Conservation (phyloP, 2,888 invertebrate species). For the Meliscaeva auricollis region DNA sequence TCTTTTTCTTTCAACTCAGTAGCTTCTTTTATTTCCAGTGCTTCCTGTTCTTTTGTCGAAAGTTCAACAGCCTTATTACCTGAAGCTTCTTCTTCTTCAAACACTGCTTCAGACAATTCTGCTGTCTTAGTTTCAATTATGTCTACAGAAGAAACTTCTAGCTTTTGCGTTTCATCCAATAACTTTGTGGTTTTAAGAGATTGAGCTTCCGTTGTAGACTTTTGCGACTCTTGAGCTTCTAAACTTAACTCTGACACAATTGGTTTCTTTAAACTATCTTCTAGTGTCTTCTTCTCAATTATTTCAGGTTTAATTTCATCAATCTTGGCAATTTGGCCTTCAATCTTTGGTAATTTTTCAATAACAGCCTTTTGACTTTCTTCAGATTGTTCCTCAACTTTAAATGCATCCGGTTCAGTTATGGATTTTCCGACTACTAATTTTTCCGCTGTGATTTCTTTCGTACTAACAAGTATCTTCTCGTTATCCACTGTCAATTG, state of each 20-base stretch:
- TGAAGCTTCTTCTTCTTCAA: conserved; percentile 21
- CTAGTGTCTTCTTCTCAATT: conserved; percentile 8
- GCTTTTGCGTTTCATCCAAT: background rate
- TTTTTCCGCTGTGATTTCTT: background rate
- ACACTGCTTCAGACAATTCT: conserved; percentile 43
- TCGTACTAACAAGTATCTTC: background rate
- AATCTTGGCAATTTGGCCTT: background rate
- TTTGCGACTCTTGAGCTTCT: conserved; percentile 29
- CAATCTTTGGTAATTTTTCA: background rate
- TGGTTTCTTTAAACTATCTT: conserved; percentile 33
- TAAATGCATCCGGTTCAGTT: background rate
- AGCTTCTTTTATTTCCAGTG: conserved; percentile 11
- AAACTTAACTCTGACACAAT: conserved; percentile 14
- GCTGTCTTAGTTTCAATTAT: conserved; percentile 23
- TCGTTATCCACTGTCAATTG: background rate
- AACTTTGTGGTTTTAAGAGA: conserved; percentile 16
- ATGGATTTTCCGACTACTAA: conserved; percentile 2
- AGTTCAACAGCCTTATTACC: conserved; percentile 15
- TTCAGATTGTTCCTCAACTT: background rate
- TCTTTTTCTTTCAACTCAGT: background rate
- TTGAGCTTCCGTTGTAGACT: conserved; percentile 26
- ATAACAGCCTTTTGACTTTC: background rate
- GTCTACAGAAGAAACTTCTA: background rate
- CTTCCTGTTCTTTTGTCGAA: conserved; percentile 19
- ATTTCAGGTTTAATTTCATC: conserved; percentile 7